A percentile compares a stretch with the other conserved stretches of the same genome.
phyloP scores from a whole-genome alignment of 2,888 invertebrate species.

The Coenonympha arcania region DNA sequence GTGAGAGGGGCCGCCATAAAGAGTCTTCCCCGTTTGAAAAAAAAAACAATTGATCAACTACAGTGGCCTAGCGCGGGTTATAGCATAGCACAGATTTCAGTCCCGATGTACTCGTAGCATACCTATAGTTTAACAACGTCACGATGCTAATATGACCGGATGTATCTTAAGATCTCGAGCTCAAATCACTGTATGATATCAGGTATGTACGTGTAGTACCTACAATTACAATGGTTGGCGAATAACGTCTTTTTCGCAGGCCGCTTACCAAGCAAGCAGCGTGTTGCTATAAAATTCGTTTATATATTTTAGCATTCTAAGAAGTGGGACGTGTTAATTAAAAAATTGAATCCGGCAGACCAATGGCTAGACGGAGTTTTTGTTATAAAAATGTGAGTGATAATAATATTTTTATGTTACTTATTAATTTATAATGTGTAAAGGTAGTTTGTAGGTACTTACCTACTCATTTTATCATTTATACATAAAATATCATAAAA shows the following conservation, averaged over 20 bases:
- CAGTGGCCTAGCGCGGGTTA: too few species aligned
- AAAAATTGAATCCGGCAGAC: constrained; percentile 37
- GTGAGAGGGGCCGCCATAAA: too few species aligned
- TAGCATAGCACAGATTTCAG: too few species aligned
- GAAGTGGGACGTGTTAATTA: constrained; percentile 55
- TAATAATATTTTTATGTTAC: neutral
- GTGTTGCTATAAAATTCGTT: constrained; percentile 48
- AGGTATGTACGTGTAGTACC: too few species aligned
- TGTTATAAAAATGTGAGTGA: constrained; percentile 34
- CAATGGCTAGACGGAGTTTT: constrained; percentile 49
- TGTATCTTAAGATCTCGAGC: constrained; percentile 40
- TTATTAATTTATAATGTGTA: too few species aligned
- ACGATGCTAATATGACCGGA: constrained; percentile 40
- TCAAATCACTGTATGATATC: constrained; percentile 37
- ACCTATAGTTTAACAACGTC: too few species aligned
- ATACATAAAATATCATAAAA: too few species aligned
- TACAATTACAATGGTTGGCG: constrained; percentile 34
- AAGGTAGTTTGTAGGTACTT: too few species aligned
- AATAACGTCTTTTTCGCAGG: constrained; percentile 44
- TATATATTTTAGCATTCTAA: constrained; percentile 61
- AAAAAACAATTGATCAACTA: too few species aligned
- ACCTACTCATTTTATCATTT: too few species aligned
- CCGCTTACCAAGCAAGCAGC: constrained; percentile 27
- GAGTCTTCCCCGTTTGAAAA: too few species aligned
- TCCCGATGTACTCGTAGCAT: too few species aligned